Percentiles rank a stretch among this genome's conserved stretches.
Evolutionary conservation across 2,797 vertebrate species (phyloP).

Genomic region (Pteronotus mesoamericanus): DNA sequence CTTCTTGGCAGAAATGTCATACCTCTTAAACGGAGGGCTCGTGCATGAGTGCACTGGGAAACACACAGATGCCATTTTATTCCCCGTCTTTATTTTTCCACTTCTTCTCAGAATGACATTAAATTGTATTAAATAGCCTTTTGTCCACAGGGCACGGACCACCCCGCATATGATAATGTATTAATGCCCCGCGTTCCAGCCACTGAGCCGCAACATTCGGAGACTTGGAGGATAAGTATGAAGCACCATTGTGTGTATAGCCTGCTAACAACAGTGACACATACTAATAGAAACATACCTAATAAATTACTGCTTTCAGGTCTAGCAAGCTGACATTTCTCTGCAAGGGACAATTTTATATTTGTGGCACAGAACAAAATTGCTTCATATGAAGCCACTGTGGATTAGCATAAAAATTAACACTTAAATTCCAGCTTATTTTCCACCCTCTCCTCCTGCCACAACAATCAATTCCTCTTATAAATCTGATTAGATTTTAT

Average conservation of each 20-base stretch:
- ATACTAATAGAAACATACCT: constrained; percentile 99
- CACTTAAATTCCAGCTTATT: constrained; percentile 99
- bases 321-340: constrained; percentile 99
- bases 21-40: constrained; percentile 89
- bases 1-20: constrained; percentile 87
- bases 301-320: constrained; percentile 99
- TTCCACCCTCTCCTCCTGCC: constrained; percentile 98
- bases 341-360: constrained; percentile 99
- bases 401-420: constrained; percentile 99
- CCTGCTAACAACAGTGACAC: constrained; percentile 99
- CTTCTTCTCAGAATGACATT: constrained; percentile 98
- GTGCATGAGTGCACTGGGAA: constrained; percentile 93
- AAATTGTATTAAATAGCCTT: constrained; percentile 99
- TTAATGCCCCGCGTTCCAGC: constrained; percentile 96
- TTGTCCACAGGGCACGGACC: constrained; percentile 99
- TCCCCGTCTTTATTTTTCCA: constrained; percentile 90
- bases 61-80: constrained; percentile 98
- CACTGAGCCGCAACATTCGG: constrained; percentile 95
- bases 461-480: constrained; percentile 99
- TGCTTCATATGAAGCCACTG: constrained; percentile 98
- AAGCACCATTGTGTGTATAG: constrained; percentile 89
- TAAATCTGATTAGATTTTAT: constrained; percentile 99
- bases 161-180: constrained; percentile 99
- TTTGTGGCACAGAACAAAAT: constrained; percentile 96
- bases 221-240: constrained; percentile 89